Evolutionary conservation across 2,113 vertebrate species (phyloP), one percentile per base, ranked within the genome.

Genomic region (Chionomys nivalis): DNA sequence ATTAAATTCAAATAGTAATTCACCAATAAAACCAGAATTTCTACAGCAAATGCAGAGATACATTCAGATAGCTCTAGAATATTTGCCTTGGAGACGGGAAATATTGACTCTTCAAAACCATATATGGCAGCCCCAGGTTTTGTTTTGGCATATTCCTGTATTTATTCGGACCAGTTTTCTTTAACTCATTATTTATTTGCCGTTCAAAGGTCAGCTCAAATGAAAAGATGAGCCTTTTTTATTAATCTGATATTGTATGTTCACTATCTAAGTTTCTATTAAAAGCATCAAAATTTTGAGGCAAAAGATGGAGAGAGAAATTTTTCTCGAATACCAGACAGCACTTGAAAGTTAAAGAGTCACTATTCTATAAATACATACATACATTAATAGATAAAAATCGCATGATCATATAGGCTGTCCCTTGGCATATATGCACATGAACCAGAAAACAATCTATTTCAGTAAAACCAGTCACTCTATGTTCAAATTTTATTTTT

Each of bases 1-100:
- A 58, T 90, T 95, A 92, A 10, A 13, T 95, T 95, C 44, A 94
- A 95, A 63, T 94, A 86, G 36, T 33, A 78, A 78, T 89, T 95
- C 83, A 83, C 63, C 86, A 33, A 96, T 28, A 87, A 77, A 75
- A 44, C 44, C 44, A 86, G 31, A 87, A 93, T 94, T 90, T 92
- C 39, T 70, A 76, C 61, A 61, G 31, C 66, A 89, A 88, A 92
- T 47, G 81, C 42, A 79, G 47, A 93, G 70, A 94, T 77, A 31
- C 52, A 72, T 70, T 81, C 47, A 94, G 55, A 83, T 8, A 87
- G 17, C 23, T 68, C 21, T 26, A 10, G 0, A 28, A 21, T 79
- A 73, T 70, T 95, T 93, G 26, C 42, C 77, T 44, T 82, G n/a
- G 42, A 90, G 1, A 88, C 16, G 61, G 0, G 24, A 86, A 52